A percentile compares a stretch with the other conserved stretches of the same genome.
These are phyloP conservation scores for Eubucco bourcierii DNA, from an alignment of 2,113 vertebrate species.

Conservation along the genomic window DNA sequence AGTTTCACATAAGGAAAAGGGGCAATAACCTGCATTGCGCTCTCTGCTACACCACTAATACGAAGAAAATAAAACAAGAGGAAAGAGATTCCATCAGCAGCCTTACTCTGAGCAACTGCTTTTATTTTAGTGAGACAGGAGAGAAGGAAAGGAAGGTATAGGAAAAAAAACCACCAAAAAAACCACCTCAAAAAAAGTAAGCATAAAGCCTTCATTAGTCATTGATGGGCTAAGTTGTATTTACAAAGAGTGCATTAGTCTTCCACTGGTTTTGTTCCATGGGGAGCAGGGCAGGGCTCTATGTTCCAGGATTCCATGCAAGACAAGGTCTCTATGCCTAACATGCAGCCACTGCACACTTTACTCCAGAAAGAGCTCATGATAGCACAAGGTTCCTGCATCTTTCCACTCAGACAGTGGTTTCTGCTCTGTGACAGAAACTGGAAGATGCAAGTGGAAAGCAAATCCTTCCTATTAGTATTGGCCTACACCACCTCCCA, in stretches of 20 bases:
- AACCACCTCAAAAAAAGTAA: too few relatives aligned
- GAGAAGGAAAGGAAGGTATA: neutral
- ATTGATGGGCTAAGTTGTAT: constrained; percentile 40
- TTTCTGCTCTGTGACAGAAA: neutral
- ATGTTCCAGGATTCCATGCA: neutral
- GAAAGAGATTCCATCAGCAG: neutral
- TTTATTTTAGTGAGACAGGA: neutral
- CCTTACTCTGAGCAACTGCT: neutral
- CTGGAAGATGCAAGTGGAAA: neutral
- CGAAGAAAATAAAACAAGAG: neutral
- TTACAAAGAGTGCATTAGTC: constrained; percentile 51
- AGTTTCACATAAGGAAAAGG: neutral
- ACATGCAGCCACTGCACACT: accelerated
- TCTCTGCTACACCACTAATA: neutral
- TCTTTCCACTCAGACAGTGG: neutral
- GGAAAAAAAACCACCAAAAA: too few relatives aligned
- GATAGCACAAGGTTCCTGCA: accelerated
- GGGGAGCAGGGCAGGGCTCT: constrained; percentile 3
- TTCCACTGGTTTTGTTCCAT: constrained; percentile 13
- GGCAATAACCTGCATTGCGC: neutral
- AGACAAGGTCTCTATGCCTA: neutral
- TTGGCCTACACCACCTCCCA: neutral
- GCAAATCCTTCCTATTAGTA: neutral
- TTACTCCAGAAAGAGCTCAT: neutral
- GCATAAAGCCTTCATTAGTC: constrained; percentile 3